Base-by-base conservation (phyloP, 2,113 vertebrate species). In the Podarcis raffonei region DNA sequence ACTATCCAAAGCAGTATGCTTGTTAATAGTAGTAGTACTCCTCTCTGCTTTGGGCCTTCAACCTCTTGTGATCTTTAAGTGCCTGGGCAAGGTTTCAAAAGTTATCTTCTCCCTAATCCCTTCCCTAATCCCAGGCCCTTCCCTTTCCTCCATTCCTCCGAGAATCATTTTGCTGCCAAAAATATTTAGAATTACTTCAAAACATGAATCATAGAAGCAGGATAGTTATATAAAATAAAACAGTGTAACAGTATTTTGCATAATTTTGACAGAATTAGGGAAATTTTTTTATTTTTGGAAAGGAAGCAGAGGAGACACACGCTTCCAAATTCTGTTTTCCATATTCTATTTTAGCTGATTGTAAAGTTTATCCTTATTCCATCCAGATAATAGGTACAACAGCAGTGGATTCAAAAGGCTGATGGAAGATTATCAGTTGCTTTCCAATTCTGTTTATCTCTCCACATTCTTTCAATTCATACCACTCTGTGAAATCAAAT, bases 361-460 rank as follows among this genome's bases (percentile, higher is more conserved):
- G 30, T 23, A 77, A 86, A 65, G 32, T 6, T 11, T 9, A 69
- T 32, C 39, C 48, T 71, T 80, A 57, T 15, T 66, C 27, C 59
- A 62, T 62, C 37, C 9, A 30, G 13, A 48, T 62, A 2, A 69
- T 5, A 39, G 32, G 68, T 71, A 1, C 0, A 6, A 84, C 42
- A n/a, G 9, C 3, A 75, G 9, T n/a, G 4, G 77, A 15, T 77
- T 84, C 35, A 88, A 89, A 1, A 12, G 3, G 15, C 76, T 5
- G 53, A 42, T 27, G 22, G 57, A 81, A 79, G 35, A 87, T 16
- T 23, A 15, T 27, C 78, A 80, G 20, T 68, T 88, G 72, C 80
- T 4, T 85, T 93, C 76, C 8, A 72, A 3, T 62, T 90, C 13
- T 72, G 86, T 32, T 90, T 86, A 84, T 87, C 39, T 84, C 39